Percentiles rank a stretch among this genome's conserved stretches.
Conservation (phyloP, 2,797 vertebrate genomes). For the Onychomys arenicola region DNA sequence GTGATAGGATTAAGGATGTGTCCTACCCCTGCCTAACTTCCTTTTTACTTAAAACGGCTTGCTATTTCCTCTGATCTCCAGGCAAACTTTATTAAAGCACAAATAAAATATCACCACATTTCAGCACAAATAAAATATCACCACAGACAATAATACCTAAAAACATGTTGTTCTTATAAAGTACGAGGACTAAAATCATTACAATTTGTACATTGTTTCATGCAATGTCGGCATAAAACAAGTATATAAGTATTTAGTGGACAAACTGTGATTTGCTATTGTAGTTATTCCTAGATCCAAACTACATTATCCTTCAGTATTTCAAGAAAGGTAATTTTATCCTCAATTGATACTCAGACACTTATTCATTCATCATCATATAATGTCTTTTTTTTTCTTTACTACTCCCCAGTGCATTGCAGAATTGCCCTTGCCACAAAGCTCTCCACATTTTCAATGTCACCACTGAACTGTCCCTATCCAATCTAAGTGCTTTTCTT, state of each 20-base stretch:
- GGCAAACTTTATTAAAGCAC: too few relatives aligned
- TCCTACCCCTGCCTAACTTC: too few relatives aligned
- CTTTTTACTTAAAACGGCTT: too few relatives aligned
- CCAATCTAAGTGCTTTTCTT: background rate
- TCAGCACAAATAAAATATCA: too few relatives aligned
- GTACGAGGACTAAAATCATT: background rate
- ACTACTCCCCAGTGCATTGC: background rate
- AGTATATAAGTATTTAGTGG: background rate
- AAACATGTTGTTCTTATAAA: background rate
- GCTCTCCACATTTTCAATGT: background rate
- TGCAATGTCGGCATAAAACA: background rate
- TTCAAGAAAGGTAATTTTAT: slow-evolving; percentile 13
- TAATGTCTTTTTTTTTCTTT: background rate
- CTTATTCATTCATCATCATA: background rate
- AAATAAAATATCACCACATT: too few relatives aligned
- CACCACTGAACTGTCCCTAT: background rate
- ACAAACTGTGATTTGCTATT: slow-evolving; percentile 14
- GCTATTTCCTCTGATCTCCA: too few relatives aligned
- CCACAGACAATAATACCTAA: background rate
- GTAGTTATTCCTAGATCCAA: background rate
- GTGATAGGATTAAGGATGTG: too few relatives aligned
- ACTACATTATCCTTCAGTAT: slow-evolving; percentile 26
- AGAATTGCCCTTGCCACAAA: background rate
- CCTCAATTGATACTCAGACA: slow-evolving; percentile 1
- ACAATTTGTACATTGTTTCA: background rate